Conservation (phyloP, 2,888 invertebrate genomes). For the Chorisops tibialis region DNA sequence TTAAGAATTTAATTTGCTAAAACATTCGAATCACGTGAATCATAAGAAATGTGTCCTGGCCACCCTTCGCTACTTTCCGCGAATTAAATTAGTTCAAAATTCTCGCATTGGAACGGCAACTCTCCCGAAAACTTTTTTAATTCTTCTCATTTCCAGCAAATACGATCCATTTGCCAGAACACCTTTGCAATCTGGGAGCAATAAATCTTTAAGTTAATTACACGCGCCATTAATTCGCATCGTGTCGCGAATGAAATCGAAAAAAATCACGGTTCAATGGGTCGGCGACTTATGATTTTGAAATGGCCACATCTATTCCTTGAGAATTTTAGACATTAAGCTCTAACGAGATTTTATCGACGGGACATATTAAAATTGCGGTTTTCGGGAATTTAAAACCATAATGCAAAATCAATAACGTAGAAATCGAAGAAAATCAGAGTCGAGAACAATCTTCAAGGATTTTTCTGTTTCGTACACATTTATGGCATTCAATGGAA, state of each 20-base stretch:
- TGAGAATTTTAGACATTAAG: too few species aligned
- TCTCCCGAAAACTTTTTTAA: conserved; percentile 5
- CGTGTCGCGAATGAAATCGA: conserved; percentile 26
- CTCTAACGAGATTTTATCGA: too few species aligned
- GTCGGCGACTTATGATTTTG: conserved; percentile 26
- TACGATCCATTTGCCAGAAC: conserved; percentile 14
- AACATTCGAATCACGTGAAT: conserved; percentile 7
- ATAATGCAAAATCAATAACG: too few species aligned
- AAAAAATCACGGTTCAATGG: conserved; percentile 16
- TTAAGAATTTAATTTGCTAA: conserved; percentile 3
- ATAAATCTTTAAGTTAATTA: conserved; percentile 32
- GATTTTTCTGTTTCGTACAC: too few species aligned
- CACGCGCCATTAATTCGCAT: conserved; percentile 31
- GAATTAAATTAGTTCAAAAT: neutral
- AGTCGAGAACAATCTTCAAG: too few species aligned
- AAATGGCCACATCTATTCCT: neutral
- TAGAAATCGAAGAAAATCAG: too few species aligned
- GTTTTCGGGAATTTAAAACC: too few species aligned
- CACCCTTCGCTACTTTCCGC: neutral
- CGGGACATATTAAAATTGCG: too few species aligned
- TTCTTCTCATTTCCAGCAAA: conserved; percentile 6
- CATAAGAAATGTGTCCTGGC: neutral
- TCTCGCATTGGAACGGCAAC: neutral
- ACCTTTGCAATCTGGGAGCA: conserved; percentile 21
- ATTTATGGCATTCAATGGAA: too few species aligned